A percentile compares a stretch with the other conserved stretches of the same genome.
phyloP scores from a whole-genome alignment of 2,113 vertebrate genomes.

The Perognathus longimembris region DNA sequence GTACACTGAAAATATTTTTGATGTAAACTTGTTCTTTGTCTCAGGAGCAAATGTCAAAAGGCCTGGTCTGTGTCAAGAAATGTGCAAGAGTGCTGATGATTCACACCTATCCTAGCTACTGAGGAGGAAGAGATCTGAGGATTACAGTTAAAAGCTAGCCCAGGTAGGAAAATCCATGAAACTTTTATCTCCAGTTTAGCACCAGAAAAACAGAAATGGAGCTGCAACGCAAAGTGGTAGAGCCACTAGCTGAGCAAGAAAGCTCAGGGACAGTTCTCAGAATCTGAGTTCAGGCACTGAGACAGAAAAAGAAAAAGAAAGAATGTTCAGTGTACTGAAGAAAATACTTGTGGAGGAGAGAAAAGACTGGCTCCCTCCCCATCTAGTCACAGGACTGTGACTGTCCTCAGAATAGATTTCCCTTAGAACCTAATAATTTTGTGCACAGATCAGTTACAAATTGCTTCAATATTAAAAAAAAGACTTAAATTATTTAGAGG shows the following conservation, averaged over 20 bases:
- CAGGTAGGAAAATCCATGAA: no score
- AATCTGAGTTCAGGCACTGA: no score
- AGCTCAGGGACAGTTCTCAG: no score
- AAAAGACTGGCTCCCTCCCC: neutral
- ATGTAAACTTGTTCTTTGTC: slow-evolving; percentile 33
- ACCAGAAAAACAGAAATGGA: no score
- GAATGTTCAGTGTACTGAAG: neutral
- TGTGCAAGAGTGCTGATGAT: neutral
- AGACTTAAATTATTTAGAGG: neutral
- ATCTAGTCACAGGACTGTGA: neutral
- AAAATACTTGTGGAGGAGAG: neutral
- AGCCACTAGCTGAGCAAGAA: no score
- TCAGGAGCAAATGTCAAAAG: slow-evolving; percentile 10
- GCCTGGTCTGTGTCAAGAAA: neutral
- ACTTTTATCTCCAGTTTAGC: no score
- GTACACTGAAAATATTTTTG: neutral
- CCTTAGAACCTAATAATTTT: neutral
- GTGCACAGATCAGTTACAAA: neutral
- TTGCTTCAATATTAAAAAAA: neutral
- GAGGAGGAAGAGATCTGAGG: no score
- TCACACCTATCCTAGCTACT: no score
- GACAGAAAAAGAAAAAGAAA: no score
- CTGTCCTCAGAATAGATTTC: neutral
- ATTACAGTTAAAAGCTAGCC: no score
- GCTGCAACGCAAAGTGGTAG: no score